Percentiles rank a stretch among this genome's conserved stretches.
These are phyloP conservation scores for Barbus barbus DNA, from an alignment of 2,113 vertebrate species.

Conservation along the genomic window DNA sequence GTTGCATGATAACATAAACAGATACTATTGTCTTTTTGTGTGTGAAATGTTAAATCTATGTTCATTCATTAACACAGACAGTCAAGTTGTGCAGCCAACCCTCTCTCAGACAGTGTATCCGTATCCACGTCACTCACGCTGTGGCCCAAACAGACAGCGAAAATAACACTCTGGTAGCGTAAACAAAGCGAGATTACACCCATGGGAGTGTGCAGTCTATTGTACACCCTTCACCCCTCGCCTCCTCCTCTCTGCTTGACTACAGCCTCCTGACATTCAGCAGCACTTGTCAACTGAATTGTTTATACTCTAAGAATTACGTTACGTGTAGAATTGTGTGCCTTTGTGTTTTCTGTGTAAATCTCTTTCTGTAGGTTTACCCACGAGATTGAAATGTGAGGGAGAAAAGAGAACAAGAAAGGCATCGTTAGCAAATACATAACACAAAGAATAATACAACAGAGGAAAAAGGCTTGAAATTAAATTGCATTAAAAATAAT, in stretches of 20 bases:
- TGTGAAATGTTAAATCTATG: background rate
- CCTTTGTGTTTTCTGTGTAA: background rate
- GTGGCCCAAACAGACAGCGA: conserved; percentile 78
- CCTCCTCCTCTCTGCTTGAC: conserved; percentile 37
- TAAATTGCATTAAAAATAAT: conserved; percentile 45
- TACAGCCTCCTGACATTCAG: conserved; percentile 51
- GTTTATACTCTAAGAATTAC: conserved; percentile 37
- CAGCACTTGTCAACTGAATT: conserved; percentile 52
- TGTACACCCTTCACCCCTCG: conserved; percentile 52
- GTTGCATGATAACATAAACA: conserved; percentile 27
- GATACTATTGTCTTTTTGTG: too few species aligned
- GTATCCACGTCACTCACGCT: conserved; percentile 72
- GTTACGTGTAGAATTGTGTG: conserved; percentile 5
- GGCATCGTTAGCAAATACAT: background rate
- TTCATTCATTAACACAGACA: background rate
- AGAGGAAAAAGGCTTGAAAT: conserved; percentile 21
- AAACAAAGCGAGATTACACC: conserved; percentile 81
- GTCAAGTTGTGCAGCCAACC: conserved; percentile 2
- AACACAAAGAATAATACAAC: background rate
- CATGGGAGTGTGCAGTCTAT: conserved; percentile 73
- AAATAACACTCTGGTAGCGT: conserved; percentile 77
- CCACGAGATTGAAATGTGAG: background rate
- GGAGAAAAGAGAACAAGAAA: too few species aligned
- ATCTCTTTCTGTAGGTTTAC: conserved; percentile 13
- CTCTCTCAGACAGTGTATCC: conserved; percentile 59